phyloP scores from a whole-genome alignment of 37 sponge, comb jelly and placozoan genomes.

The Agelas oroides region DNA sequence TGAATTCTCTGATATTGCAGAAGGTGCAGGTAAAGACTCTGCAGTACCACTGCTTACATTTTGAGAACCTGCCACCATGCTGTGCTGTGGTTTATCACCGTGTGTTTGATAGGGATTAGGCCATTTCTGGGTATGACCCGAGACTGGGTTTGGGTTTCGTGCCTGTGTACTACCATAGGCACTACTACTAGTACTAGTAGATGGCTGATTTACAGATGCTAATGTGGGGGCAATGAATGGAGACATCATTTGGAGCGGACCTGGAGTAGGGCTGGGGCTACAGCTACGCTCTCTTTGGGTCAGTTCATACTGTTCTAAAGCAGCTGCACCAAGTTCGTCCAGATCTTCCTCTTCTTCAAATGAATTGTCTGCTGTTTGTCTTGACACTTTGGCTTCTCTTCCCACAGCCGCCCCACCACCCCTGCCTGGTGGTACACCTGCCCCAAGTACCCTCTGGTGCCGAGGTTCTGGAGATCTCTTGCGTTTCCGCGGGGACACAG shows the following conservation, averaged over 20 bases:
- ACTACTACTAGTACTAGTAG: too few species aligned
- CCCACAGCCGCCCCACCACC: too few species aligned
- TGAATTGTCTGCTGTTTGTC: background rate
- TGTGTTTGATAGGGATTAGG: background rate
- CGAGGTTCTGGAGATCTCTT: slow-evolving; percentile 14
- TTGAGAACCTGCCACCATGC: background rate
- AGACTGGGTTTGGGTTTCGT: too few species aligned
- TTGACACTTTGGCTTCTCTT: too few species aligned
- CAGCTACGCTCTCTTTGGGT: slow-evolving; percentile 24
- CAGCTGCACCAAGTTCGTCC: slow-evolving; percentile 62
- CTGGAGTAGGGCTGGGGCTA: too few species aligned
- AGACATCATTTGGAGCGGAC: too few species aligned
- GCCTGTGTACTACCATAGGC: too few species aligned
- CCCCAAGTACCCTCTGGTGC: background rate
- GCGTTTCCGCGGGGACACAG: slow-evolving; percentile 1
- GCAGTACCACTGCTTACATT: background rate
- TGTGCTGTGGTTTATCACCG: background rate
- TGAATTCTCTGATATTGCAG: background rate
- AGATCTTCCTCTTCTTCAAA: slow-evolving; percentile 50
- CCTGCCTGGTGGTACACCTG: background rate
- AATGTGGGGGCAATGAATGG: too few species aligned
- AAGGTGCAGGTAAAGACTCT: too few species aligned
- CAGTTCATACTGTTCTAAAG: slow-evolving; percentile 55
- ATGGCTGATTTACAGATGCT: too few species aligned
- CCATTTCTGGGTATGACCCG: too few species aligned